Percentiles rank a stretch among this genome's conserved stretches.
Conservation (phyloP, 2,797 vertebrate genomes). For the Molothrus aeneus region DNA sequence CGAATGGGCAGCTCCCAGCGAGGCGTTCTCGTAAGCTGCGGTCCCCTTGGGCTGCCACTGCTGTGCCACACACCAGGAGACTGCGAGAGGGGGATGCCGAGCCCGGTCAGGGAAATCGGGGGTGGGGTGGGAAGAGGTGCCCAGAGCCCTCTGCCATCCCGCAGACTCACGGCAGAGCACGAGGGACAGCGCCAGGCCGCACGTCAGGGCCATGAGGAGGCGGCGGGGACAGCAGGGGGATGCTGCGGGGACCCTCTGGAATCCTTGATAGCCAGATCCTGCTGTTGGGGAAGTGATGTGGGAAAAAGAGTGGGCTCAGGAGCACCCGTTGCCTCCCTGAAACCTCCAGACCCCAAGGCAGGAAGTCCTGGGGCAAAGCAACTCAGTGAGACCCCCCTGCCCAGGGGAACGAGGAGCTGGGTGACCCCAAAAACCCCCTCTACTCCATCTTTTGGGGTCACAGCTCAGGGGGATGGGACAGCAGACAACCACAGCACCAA, state of each 20-base stretch:
- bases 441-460: background rate
- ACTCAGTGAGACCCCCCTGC: background rate
- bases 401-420: too few species aligned
- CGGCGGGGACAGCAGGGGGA: background rate
- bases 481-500: background rate
- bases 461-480: background rate
- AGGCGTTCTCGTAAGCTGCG: background rate
- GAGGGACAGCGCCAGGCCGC: background rate
- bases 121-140: background rate
- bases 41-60: background rate
- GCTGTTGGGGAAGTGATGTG: background rate
- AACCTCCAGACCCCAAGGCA: background rate
- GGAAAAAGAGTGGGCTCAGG: background rate
- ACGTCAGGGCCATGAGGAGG: background rate
- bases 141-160: background rate
- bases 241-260: background rate
- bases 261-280: background rate
- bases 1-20: background rate
- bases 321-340: rapidly evolving
- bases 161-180: background rate
- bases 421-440: background rate
- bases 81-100: background rate
- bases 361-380: background rate
- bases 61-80: background rate
- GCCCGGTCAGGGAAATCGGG: background rate